Base-by-base conservation (phyloP, 2,113 vertebrate genomes). In the Nibea coibor region DNA sequence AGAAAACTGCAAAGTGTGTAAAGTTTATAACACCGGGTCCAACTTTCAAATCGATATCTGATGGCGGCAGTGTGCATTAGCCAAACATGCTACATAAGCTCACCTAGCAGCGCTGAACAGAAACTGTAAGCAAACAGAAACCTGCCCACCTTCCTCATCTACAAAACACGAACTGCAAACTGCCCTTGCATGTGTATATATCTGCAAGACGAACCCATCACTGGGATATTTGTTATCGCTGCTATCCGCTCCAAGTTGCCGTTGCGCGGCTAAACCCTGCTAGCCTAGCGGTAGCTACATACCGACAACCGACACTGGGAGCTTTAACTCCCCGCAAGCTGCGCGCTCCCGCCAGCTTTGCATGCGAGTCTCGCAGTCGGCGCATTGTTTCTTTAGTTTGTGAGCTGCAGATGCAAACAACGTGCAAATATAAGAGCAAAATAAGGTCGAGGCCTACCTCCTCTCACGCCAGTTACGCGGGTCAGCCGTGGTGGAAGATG, bases 381-480 rank as follows among this genome's bases (percentile, higher is more conserved):
- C 75, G 47, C 42, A 58, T 15, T n/a, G 1, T 59, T n/a, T 20
- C 4, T 0, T 19, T 0, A 0, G 0, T 2, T 12, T 59, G 0
- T 4, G 56, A 8, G 5, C 26, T 14, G 20, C 4, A 39, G 5
- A 50, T 62, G 12, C 3, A 19, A 24, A 80, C 35, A 39, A 39
- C 8, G 35, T 9, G 35, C 35, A 39, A 7, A 6, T 35, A 80
- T 84, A 81, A 45, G 4, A 47, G 3, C 20, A 76, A 63, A 85
- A 90, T 70, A 85, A 54, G 0, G 42, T 68, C 8, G 6, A 31
- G 92, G 90, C 92, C 92, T 93, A 94, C 93, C 93, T 94, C 8
- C 28, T 86, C 75, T 87, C 62, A 83, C 72, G 80, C 77, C 65
- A 87, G 81, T 78, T 87, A 84, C 89, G 90, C 90, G 90, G 88